phyloP scores from a whole-genome alignment of 2,888 invertebrate genomes.

The Cynaeus angustus region DNA sequence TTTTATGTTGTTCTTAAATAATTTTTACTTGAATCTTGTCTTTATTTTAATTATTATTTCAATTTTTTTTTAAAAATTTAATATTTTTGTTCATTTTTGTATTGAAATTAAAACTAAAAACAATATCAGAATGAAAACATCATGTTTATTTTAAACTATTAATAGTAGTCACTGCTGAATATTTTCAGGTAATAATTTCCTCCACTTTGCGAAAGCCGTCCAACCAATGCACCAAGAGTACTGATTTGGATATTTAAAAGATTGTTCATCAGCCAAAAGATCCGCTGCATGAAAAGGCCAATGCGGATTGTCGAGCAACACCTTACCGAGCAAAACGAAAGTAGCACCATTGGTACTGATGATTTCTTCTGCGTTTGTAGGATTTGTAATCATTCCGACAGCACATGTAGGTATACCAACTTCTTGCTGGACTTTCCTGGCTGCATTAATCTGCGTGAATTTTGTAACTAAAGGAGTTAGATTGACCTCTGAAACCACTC shows the following conservation, averaged over 20 bases:
- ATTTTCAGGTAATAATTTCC: neutral
- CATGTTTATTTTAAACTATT: no score
- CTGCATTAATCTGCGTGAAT: neutral
- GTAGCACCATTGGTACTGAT: neutral
- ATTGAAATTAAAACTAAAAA: no score
- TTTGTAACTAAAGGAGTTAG: neutral
- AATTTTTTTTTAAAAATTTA: no score
- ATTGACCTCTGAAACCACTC: neutral
- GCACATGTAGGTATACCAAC: neutral
- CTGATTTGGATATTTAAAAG: neutral
- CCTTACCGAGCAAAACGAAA: neutral
- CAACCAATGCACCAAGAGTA: neutral
- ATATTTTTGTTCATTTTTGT: no score
- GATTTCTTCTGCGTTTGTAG: neutral
- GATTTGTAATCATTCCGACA: neutral
- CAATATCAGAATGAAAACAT: no score
- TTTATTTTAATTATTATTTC: no score
- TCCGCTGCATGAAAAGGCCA: neutral
- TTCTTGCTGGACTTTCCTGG: neutral
- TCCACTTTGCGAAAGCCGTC: neutral
- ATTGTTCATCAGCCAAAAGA: neutral
- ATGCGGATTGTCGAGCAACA: neutral
- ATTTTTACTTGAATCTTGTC: no score
- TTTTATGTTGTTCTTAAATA: no score
- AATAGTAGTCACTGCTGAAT: no score